A percentile compares a stretch with the other conserved stretches of the same genome.
Evolutionary conservation across 2,797 vertebrate species (phyloP).

Genomic region (Zalophus californianus): DNA sequence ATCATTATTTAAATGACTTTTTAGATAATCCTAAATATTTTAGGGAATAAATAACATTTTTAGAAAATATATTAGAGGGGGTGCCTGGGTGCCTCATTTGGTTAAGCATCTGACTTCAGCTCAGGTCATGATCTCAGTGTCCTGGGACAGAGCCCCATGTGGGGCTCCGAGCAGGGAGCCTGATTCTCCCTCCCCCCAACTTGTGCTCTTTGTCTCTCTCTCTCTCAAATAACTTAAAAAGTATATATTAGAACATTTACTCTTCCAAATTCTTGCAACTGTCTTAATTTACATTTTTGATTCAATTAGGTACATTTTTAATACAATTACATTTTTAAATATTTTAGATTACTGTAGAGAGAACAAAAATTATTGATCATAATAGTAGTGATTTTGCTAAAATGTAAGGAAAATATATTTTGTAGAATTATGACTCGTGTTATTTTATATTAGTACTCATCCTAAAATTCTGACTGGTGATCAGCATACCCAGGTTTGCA

Average conservation of each 20-base stretch:
- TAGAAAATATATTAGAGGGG: not conserved
- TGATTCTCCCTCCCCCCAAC: not conserved
- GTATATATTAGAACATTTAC: not conserved
- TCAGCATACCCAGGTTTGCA: not conserved
- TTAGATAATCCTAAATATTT: slow-evolving; percentile 3
- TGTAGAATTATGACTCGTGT: not conserved
- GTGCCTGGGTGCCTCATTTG: not conserved
- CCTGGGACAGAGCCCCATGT: not conserved
- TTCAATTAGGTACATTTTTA: not conserved
- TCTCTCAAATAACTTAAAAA: not conserved
- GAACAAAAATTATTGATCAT: slow-evolving; percentile 49
- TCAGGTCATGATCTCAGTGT: not conserved
- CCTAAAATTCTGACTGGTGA: not conserved
- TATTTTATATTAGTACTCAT: slow-evolving; percentile 18
- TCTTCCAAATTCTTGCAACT: not conserved
- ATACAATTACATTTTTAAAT: not conserved
- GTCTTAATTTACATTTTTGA: slow-evolving; percentile 25
- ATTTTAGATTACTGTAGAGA: slow-evolving; percentile 7
- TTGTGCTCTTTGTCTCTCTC: not conserved
- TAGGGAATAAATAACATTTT: not conserved
- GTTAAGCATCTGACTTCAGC: not conserved
- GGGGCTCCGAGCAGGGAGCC: not conserved
- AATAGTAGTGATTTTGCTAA: not conserved
- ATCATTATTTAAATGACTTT: not conserved
- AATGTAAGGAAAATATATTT: slow-evolving; percentile 21